Base-by-base conservation (phyloP, 2,888 invertebrate species). In the Drosophila paramelanica region DNA sequence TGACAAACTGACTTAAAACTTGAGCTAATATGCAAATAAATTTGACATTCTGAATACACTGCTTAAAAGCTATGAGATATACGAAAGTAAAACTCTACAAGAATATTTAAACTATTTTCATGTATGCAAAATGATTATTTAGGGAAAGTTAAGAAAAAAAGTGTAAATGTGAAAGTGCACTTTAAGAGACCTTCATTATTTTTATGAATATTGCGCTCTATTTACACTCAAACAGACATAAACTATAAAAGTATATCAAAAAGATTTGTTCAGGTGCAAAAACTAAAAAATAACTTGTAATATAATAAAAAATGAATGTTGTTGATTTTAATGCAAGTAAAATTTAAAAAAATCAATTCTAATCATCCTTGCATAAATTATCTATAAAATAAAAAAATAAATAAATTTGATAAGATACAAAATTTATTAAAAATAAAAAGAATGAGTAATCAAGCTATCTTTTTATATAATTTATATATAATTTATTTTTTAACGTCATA, bases 1-100 rank as follows among this genome's bases (percentile, higher is more conserved):
- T 69, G 73, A 55, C 64, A 77, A 68, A 72, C 46, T 49, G 67
- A 56, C 67, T 62, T 39, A 42, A 20, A 25, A 55, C 8, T 51
- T 45, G 51, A 68, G 59, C 64, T 64, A 46, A 59, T 64, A 64
- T 31, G 55, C 55, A 67, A 67, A 47, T 38, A 67, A 68, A 57
- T 33, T 31, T 1, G 20, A n/a, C 13, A 5, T 5, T 3, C 13
- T 50, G 33, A 17, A 45, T 36, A 52, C 6, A 49, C n/a, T 33
- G 13, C 4, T 11, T 42, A 47, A 41, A 56, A 41, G 13, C 6
- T 11, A 13, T 13, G 8, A 33, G 42, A 36, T 25, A 23, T 25
- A 11, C 11, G 13, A 20, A 27, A 11, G 13, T n/a, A 20, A 20
- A 20, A 20, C 3, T 49, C 33, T 5, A 39, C n/a, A 17, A 25